Percentiles rank a stretch among this genome's conserved stretches.
phyloP scores from a whole-genome alignment of 2,888 invertebrate genomes.

The Pristionchus fissidentatus region DNA sequence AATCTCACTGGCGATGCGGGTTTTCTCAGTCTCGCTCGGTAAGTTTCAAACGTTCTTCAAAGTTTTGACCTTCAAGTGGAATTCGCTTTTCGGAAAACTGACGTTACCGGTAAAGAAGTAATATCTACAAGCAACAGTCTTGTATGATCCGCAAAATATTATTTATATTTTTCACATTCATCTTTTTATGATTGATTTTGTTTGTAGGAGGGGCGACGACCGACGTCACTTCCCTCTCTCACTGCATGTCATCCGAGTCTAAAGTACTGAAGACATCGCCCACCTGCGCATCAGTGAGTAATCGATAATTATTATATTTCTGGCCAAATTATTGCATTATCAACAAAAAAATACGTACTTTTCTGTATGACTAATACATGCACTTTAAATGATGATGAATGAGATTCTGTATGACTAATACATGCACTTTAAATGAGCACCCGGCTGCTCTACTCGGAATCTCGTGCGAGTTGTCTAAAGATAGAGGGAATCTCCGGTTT shows the following conservation, averaged over 20 bases:
- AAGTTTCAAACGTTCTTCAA: constrained; percentile 49
- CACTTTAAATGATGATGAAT: no score
- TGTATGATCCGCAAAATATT: neutral
- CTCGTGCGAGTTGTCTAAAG: constrained; percentile 11
- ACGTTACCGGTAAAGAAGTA: neutral
- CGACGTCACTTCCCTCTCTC: constrained; percentile 69
- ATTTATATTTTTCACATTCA: neutral
- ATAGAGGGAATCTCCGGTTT: neutral
- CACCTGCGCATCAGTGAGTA: constrained; percentile 68
- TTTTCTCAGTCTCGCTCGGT: constrained; percentile 60
- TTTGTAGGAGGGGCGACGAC: constrained; percentile 46
- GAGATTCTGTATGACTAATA: no score
- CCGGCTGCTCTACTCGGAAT: no score
- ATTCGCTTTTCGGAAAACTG: no score
- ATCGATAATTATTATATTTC: no score
- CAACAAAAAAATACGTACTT: no score
- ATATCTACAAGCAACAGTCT: neutral
- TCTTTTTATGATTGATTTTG: no score
- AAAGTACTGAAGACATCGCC: constrained; percentile 72
- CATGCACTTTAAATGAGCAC: no score
- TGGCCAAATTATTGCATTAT: no score
- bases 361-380: no score
- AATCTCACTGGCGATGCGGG: constrained; percentile 62
- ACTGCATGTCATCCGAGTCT: constrained; percentile 69
- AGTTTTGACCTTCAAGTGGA: no score